These are phyloP conservation scores for Nicator chloris DNA, from an alignment of 2,113 vertebrate species.

Conservation along the genomic window DNA sequence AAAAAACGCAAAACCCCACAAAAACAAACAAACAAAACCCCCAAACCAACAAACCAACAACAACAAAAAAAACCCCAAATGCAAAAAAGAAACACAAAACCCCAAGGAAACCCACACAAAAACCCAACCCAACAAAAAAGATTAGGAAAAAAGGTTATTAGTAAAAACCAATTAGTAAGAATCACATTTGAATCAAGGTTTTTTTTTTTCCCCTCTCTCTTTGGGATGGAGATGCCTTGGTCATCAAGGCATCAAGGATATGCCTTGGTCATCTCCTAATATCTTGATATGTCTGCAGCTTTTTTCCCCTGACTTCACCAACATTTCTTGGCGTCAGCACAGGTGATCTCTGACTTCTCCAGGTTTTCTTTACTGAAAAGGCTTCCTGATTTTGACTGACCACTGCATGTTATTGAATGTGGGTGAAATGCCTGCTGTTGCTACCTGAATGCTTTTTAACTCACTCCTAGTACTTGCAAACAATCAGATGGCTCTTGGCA, in stretches of 20 bases:
- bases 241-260: too few relatives aligned
- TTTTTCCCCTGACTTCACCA: neutral
- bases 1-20: neutral
- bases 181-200: neutral
- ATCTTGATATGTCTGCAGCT: neutral
- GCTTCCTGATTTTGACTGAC: neutral
- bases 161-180: neutral
- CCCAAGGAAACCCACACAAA: too few relatives aligned
- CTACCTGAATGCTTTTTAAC: neutral
- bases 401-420: neutral
- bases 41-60: neutral
- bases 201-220: neutral
- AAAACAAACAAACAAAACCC: neutral
- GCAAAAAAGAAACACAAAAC: neutral
- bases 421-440: neutral
- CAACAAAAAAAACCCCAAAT: neutral
- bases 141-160: neutral
- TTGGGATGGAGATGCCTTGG: too few relatives aligned
- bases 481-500: neutral
- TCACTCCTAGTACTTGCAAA: neutral
- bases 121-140: neutral
- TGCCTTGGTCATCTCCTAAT: neutral
- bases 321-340: neutral
- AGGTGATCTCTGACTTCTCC: neutral
- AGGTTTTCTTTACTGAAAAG: neutral